Percentiles rank a stretch among this genome's conserved stretches.
Conservation (phyloP, 2,888 invertebrate species). For the Tridacna crocea region DNA sequence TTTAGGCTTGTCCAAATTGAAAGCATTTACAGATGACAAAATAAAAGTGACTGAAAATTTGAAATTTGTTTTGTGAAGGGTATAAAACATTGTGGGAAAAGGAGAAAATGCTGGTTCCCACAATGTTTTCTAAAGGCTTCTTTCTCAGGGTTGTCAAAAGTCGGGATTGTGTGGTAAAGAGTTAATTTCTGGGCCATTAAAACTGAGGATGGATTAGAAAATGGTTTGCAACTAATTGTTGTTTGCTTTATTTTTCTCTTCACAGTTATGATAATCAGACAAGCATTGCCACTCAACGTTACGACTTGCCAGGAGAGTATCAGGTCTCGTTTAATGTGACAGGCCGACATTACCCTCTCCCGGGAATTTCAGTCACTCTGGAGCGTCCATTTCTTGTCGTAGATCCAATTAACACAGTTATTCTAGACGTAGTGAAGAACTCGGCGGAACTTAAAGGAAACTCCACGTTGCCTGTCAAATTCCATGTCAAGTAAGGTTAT, state of each 20-base stretch:
- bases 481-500: constrained; percentile 65
- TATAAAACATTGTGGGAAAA: too few species aligned
- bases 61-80: too few species aligned
- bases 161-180: too few species aligned
- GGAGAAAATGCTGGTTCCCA: too few species aligned
- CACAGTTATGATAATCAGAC: constrained; percentile 59
- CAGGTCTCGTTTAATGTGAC: constrained; percentile 69
- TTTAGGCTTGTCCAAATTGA: too few species aligned
- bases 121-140: too few species aligned
- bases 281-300: constrained; percentile 69
- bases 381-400: constrained; percentile 71
- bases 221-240: not conserved
- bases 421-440: constrained; percentile 43
- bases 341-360: constrained; percentile 70
- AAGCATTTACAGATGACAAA: too few species aligned
- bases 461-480: constrained; percentile 54
- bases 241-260: not conserved
- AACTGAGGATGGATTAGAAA: not conserved
- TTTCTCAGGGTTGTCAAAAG: too few species aligned
- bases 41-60: too few species aligned
- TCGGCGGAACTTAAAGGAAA: constrained; percentile 40
- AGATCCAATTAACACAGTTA: constrained; percentile 66
- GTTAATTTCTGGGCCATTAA: too few species aligned
- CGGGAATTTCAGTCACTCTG: constrained; percentile 64
- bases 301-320: constrained; percentile 66